Base-by-base conservation (phyloP, 1,140 invertebrate genomes). In the Ptiloglossa arizonensis region DNA sequence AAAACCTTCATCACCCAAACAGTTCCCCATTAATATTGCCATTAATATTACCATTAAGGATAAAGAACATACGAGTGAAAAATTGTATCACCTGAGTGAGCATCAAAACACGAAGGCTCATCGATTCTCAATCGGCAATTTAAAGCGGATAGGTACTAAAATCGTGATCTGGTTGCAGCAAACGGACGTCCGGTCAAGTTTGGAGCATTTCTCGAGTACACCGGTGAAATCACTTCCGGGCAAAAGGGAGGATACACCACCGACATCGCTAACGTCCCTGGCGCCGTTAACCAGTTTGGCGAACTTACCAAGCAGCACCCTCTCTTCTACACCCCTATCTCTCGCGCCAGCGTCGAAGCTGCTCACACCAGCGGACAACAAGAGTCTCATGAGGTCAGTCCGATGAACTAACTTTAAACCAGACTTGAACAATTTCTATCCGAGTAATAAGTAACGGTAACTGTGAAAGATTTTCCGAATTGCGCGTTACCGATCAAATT, bases 211-310 rank as follows among this genome's bases (percentile, higher is more conserved):
- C 84, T 89, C 90, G 62, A 91, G 90, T 79, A 92, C 91, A 32
- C 90, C 92, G 86, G 87, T 92, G 35, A 92, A 93, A 75, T 87
- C 92, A 69, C 86, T 93, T 82, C 89, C 91, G 72, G 88, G 84
- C 15, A 93, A 93, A 63, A 89, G 92, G 72, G 92, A 93, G 85
- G 92, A 92, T 72, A 93, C 92, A 57, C 91, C 92, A 67, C 91
- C 92, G 46, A 87, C 92, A 86, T 89, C 90, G 71, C 81, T 92
- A 87, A 90, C 91, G 82, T 91, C 92, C 56, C 88, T 92, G 76
- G 87, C 91, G 81, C 92, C 92, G 35, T 81, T 93, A 67, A 93
- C 91, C 86, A 92, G 91, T 89, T 89, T 92, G 87, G 90, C 92
- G 68, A 93, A 89, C 87, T 89, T 93, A 80, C 91, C 91, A 59